Conservation (phyloP, 2,113 vertebrate genomes). For the Myrmophylax atrothorax region DNA sequence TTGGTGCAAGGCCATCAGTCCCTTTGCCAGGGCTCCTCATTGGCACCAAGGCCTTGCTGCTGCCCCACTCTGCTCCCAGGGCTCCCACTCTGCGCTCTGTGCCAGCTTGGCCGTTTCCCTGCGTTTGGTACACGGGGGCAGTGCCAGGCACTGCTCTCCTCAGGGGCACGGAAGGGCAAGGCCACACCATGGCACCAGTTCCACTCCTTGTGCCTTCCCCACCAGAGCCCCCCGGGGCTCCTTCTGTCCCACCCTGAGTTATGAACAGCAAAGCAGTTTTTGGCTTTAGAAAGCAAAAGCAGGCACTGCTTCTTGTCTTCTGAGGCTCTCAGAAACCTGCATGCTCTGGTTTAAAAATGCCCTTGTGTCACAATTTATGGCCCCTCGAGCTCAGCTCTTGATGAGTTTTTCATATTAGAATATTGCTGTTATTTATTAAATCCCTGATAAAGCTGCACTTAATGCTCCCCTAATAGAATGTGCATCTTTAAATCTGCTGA, state of each 20-base stretch:
- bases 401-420: background rate
- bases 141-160: background rate
- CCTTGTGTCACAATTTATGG: background rate
- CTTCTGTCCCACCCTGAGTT: background rate
- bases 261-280: background rate
- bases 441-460: slow-evolving; percentile 21
- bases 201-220: no score
- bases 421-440: slow-evolving; percentile 58
- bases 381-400: background rate
- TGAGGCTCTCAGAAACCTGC: background rate
- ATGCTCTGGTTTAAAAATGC: background rate
- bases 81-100: rapidly evolving
- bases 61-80: background rate
- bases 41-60: background rate
- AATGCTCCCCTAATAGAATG: slow-evolving; percentile 20
- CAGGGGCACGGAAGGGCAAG: background rate
- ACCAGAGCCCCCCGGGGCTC: background rate
- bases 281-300: background rate
- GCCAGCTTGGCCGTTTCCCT: background rate
- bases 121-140: background rate
- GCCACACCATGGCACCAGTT: background rate
- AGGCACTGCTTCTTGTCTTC: background rate
- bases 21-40: background rate
- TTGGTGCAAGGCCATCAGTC: background rate
- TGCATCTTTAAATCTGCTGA: slow-evolving; percentile 46